Evolutionary conservation across 2,113 vertebrate genomes (phyloP), one percentile per base, ranked within the genome.

Genomic region (Corythaeola cristata): DNA sequence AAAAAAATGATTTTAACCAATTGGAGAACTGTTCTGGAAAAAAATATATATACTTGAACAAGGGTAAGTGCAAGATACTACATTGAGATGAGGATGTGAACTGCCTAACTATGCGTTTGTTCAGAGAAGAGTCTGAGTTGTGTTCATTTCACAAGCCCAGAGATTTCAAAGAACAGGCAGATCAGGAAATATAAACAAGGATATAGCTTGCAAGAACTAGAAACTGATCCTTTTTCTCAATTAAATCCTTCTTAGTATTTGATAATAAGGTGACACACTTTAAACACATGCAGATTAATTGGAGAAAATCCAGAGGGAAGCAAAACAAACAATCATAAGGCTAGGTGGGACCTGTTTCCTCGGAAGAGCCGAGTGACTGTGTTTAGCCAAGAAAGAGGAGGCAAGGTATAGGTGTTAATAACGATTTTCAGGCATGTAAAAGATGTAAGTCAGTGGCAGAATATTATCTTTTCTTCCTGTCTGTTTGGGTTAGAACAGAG

Each of bases 291-390:
- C 27, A 68, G 32, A 45, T 55, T 58, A 79, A 26, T 19, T 53
- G 32, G 41, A 68, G 32, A 84, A 89, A 87, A 77, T 77, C 32
- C 5, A 27, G n/a, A 52, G 1, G 9, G 11, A 2, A 53, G 5
- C 17, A 76, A 37, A 75, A 15, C 22, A 62, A 33, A 24, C 0
- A 1, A 16, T 55, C 2, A 7, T 11, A 53, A 18, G 2, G 68
- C 49, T 76, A 16, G 6, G 9, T 47, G 53, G 49, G 39, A 37
- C 28, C 1, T 27, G 23, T 50, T 45, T 68, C 60, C 22, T 22
- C 26, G 50, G 28, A 75, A 39, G 33, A 52, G n/a, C 12, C 32
- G 23, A 62, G 56, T 39, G 33, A 16, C 11, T 23, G 3, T 35
- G 12, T 59, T 44, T 49, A 39, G 8, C 18, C 63, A 56, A 83